phyloP scores from a whole-genome alignment of 2,888 invertebrate species.

The Drosophila mimica region DNA sequence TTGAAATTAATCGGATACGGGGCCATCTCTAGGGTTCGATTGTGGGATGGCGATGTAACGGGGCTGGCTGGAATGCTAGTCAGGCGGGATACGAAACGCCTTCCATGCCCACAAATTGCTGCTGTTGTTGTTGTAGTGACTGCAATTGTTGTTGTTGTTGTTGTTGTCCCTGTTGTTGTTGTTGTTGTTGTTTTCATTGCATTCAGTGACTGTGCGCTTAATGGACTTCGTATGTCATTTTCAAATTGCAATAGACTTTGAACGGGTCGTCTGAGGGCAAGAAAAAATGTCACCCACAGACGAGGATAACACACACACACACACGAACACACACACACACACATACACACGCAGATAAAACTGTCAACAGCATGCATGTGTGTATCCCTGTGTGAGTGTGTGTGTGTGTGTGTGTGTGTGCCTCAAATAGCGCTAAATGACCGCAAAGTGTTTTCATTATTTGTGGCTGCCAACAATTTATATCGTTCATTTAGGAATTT shows the following conservation, averaged over 20 bases:
- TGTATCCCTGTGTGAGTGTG: slow-evolving; percentile 29
- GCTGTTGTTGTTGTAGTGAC: slow-evolving; percentile 15
- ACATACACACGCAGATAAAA: slow-evolving; percentile 40
- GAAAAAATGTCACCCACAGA: slow-evolving; percentile 61
- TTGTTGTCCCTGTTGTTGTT: slow-evolving; percentile 13
- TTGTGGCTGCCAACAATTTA: slow-evolving; percentile 82
- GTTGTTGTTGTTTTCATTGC: slow-evolving; percentile 49
- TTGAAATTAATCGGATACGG: not conserved
- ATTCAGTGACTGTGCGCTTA: slow-evolving; percentile 69
- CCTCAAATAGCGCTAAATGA: slow-evolving; percentile 78
- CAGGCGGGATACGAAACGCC: slow-evolving; percentile 54
- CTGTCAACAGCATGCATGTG: slow-evolving; percentile 63
- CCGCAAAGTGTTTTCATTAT: slow-evolving; percentile 80
- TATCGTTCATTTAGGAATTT: slow-evolving; percentile 83
- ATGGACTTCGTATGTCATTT: slow-evolving; percentile 80
- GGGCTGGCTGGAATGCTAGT: slow-evolving; percentile 45
- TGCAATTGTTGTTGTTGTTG: slow-evolving; percentile 15
- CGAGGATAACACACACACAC: slow-evolving; percentile 17
- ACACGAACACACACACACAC: slow-evolving; percentile 15
- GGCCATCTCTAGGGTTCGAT: slow-evolving; percentile 6
- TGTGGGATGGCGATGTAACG: slow-evolving; percentile 44
- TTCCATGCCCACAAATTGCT: slow-evolving; percentile 17
- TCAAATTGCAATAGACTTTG: slow-evolving; percentile 78
- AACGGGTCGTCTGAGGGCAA: slow-evolving; percentile 54
- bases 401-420: slow-evolving; percentile 42